Evolutionary conservation across 2,888 invertebrate species (phyloP).

Genomic region (Scaptomyza cyrtandrae): DNA sequence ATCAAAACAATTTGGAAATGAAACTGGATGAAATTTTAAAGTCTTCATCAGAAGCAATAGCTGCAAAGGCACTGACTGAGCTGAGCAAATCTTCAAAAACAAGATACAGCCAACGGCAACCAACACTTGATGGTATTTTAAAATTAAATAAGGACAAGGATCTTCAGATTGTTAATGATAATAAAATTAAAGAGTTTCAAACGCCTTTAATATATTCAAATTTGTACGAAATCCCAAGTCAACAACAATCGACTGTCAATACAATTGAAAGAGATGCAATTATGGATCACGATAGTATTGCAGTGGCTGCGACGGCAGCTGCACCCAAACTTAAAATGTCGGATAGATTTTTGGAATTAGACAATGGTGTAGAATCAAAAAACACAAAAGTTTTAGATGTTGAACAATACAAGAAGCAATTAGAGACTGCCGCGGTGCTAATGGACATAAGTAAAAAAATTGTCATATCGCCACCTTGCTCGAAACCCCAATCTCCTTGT

Average conservation of each 20-base stretch:
- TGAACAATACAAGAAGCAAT: constrained; percentile 79
- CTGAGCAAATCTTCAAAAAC: constrained; percentile 82
- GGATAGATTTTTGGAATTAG: constrained; percentile 32
- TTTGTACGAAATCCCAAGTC: constrained; percentile 31
- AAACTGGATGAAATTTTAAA: constrained; percentile 73
- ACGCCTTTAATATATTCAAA: constrained; percentile 47
- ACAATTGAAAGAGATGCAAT: constrained; percentile 37
- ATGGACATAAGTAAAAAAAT: constrained; percentile 85
- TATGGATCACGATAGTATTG: constrained; percentile 32
- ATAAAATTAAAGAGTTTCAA: constrained; percentile 36
- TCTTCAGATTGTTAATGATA: constrained; percentile 37
- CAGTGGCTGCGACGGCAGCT: constrained; percentile 18
- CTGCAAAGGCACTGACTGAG: constrained; percentile 84
- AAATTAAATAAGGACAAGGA: constrained; percentile 45
- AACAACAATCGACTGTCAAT: constrained; percentile 20
- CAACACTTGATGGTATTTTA: constrained; percentile 30
- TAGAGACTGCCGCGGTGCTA: constrained; percentile 84
- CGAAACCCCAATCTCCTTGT: constrained; percentile 83
- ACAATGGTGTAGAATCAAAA: constrained; percentile 30
- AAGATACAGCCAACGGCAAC: constrained; percentile 57
- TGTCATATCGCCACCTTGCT: constrained; percentile 84
- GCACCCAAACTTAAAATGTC: constrained; percentile 24
- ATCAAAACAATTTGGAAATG: constrained; percentile 50
- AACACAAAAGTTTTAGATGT: constrained; percentile 51
- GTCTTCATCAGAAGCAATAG: constrained; percentile 83